Base-by-base conservation (phyloP, 2,888 invertebrate species). In the Steromphala cineraria region DNA sequence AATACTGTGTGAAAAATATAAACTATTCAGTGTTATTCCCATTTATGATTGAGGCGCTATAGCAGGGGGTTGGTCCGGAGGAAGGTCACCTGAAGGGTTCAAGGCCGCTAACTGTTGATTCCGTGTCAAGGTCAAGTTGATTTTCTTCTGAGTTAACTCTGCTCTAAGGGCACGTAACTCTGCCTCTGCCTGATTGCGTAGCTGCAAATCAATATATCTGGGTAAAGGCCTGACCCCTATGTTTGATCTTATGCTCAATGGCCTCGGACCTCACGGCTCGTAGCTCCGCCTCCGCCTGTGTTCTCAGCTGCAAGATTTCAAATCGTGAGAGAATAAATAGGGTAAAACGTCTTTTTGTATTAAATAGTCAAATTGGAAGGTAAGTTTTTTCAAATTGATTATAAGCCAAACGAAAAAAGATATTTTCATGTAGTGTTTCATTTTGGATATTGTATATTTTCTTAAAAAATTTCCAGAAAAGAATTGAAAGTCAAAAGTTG, bases 101-200 rank as follows among this genome's bases (percentile, higher is more conserved):
- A 86, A 84, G 67, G 88, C 84, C n/a, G 89, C 86, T 75, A 90
- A 84, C 80, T 90, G 90, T 40, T 94, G 94, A 71, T 93, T 92
- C 78, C 94, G 87, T 31, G 93, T 92, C 83, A 93, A 86, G 28
- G 94, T 93, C 87, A 94, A 91, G 82, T 94, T 93, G 76, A 94
- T 94, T 88, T 94, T 94, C 90, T 94, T 94, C 89, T 94, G 94
- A 24, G 93, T 92, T 81, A 94, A 91, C 85, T 94, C 94, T 75
- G 94, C 93, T 80, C 94, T 87, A 80, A 94, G 87, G 52, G 93
- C 93, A 81, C 94, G 89, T n/a, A 94, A 92, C 88, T 94, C 94
- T 77, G 93, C 92, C 86, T 94, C 94, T 7, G 94, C 94, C 89
- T 94, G 94, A 86, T 93, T 93, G 83, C 94, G 93, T 85, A 94